Evolutionary conservation across 2,113 vertebrate genomes (phyloP), one percentile per base, ranked within the genome.

Genomic region (Prinia subflava): DNA sequence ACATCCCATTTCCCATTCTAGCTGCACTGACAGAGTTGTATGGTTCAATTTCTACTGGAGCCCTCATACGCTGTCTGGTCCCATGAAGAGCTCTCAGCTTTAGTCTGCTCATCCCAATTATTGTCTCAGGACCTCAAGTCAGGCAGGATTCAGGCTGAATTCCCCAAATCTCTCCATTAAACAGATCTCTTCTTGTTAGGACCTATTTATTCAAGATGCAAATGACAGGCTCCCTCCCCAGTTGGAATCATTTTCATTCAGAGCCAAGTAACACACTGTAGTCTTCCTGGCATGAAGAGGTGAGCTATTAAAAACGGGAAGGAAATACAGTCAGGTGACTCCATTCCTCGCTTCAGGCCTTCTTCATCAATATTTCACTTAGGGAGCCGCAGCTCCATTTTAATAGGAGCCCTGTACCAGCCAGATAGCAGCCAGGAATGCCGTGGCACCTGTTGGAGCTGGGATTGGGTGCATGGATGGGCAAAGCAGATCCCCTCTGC

Each of bases 321-420:
- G 94, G 83, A 92, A 94, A 94, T 69, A 82, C 77, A 91, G 74
- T 6, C 77, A 94, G 78, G 94, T 13, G 11, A 82, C 87, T 94
- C 57, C 87, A 49, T 84, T 92, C 94, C 71, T 91, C 7, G 75
- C 96, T 96, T 49, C 73, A 22, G 95, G 95, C 96, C 53, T 89
- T 95, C 93, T 82, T 94, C 96, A 94, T 95, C 95, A 94, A 96
- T 95, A 94, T 97, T 96, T 95, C 65, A 96, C 87, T 52, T 37
- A 15, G 37, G 35, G n/a, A 96, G n/a, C 64, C 87, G 52, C 4
- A 87, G 46, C 82, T 95, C 92, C 75, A 28, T 64, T 52, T 92
- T 62, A 85, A 94, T 65, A 56, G 10, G 70, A 78, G 55, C 42
- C 65, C 53, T 1, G 1, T 15, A 7, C 17, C 77, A 83, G 80